Conservation (phyloP, 64 coral and sea anemone genomes). For the Porites lutea region DNA sequence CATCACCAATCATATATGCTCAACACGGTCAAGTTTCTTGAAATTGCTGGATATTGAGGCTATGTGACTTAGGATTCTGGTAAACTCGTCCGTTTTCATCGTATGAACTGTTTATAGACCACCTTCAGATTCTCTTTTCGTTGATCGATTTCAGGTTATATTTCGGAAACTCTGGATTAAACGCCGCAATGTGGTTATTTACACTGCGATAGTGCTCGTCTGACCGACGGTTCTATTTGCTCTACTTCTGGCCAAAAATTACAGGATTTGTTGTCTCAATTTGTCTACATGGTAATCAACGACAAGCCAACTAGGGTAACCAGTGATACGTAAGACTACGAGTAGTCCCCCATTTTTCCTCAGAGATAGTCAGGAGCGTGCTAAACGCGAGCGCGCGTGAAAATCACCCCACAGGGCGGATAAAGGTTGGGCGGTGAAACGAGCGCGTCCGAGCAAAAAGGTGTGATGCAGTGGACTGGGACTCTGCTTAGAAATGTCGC, state of each 20-base stretch:
- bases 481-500: too few relatives aligned
- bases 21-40: too few relatives aligned
- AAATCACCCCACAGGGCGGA: too few relatives aligned
- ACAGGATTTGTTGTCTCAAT: background rate
- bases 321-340: too few relatives aligned
- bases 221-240: background rate
- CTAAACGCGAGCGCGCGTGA: too few relatives aligned
- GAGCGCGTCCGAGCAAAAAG: too few relatives aligned
- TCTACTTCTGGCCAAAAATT: conserved; percentile 1
- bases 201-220: background rate
- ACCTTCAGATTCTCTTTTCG: background rate
- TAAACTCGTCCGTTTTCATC: conserved; percentile 14
- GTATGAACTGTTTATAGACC: conserved; percentile 19
- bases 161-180: background rate
- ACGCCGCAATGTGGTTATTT: conserved; percentile 1
- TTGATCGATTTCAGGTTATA: background rate
- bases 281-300: background rate
- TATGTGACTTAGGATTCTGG: conserved; percentile 7
- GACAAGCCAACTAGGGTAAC: background rate
- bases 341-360: too few relatives aligned
- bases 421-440: too few relatives aligned
- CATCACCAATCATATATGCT: conserved; percentile 21
- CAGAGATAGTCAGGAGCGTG: too few relatives aligned
- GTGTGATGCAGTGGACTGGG: too few relatives aligned
- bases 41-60: background rate